phyloP scores from a whole-genome alignment of 1,140 invertebrate genomes.

The Aphelinus atriplicis region DNA sequence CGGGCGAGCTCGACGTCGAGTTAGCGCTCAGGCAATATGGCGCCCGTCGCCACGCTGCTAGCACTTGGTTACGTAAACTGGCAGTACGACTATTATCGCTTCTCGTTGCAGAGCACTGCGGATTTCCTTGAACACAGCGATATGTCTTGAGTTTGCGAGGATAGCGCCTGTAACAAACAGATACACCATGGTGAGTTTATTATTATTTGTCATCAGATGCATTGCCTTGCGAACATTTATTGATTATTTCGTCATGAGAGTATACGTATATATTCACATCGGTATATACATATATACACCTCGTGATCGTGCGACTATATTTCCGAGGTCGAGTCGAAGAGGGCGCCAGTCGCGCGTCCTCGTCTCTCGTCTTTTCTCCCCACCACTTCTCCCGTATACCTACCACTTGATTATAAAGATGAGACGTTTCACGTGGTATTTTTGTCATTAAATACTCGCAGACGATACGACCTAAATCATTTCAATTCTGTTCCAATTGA shows the following conservation, averaged over 20 bases:
- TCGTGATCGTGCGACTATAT: background rate
- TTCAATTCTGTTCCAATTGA: too few relatives aligned
- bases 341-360: slow-evolving; percentile 5
- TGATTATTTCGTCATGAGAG: too few relatives aligned
- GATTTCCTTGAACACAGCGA: slow-evolving; percentile 15
- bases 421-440: too few relatives aligned
- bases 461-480: too few relatives aligned
- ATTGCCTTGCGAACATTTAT: too few relatives aligned
- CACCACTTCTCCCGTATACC: background rate
- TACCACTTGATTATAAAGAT: too few relatives aligned
- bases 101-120: slow-evolving; percentile 30
- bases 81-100: slow-evolving; percentile 23
- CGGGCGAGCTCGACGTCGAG: slow-evolving; percentile 2
- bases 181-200: slow-evolving; percentile 37
- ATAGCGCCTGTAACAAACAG: slow-evolving; percentile 17
- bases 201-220: slow-evolving; percentile 20
- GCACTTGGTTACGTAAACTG: slow-evolving; percentile 31
- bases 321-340: slow-evolving; percentile 11
- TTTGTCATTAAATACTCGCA: too few relatives aligned
- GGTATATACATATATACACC: background rate
- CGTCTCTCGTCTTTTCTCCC: background rate
- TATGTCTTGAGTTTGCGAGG: slow-evolving; percentile 32
- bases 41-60: slow-evolving; percentile 24
- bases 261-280: background rate
- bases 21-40: slow-evolving; percentile 25